Evolutionary conservation across 2,888 invertebrate genomes (phyloP), one percentile per base, ranked within the genome.

Genomic region (Drosophila pseudotakahashii): DNA sequence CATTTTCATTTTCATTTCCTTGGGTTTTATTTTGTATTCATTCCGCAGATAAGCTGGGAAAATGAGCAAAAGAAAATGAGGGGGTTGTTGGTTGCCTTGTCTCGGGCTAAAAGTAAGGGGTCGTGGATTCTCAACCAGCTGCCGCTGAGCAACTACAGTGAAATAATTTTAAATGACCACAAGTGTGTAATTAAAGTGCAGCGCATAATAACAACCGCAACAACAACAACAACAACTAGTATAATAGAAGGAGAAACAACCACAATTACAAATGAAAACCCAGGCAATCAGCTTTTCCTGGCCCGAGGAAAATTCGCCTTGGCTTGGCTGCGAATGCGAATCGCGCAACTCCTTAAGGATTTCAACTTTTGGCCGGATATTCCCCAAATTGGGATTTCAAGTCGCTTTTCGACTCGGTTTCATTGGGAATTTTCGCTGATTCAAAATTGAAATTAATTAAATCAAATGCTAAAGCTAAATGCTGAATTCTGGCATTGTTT

Each of bases 131-230:
- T 73, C 77, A 66, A 72, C 75, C 85, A 87, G 79, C 85, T 84
- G 77, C 76, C 59, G 61, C 58, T 54, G 30, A 70, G 60, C 81
- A 73, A 77, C 75, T 85, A 73, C 67, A 73, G 79, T 72, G 82
- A 82, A 82, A 82, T 88, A 79, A 82, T 82, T 82, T 82, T 88
- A 88, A 82, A 88, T 87, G 86, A 82, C 88, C 82, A 79, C 82
- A 82, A 82, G 82, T 88, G 82, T 88, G 82, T 82, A 82, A 82
- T 82, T 82, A 82, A 85, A 82, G 72, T 79, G 88, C 88, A 81
- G 79, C 69, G 85, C 70, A 69, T 68, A 84, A 87, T 76, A 81
- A 74, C 60, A 83, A 66, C 62, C 73, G 75, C 64, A 70, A 69
- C 60, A 81, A n/a, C n/a, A n/a, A 66, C 66, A 67, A 60, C 60